Percentiles rank a stretch among this genome's conserved stretches.
These are phyloP conservation scores for Cliona cf. orientalis DNA, from an alignment of 37 sponge, comb jelly and placozoan species.

Conservation along the genomic window DNA sequence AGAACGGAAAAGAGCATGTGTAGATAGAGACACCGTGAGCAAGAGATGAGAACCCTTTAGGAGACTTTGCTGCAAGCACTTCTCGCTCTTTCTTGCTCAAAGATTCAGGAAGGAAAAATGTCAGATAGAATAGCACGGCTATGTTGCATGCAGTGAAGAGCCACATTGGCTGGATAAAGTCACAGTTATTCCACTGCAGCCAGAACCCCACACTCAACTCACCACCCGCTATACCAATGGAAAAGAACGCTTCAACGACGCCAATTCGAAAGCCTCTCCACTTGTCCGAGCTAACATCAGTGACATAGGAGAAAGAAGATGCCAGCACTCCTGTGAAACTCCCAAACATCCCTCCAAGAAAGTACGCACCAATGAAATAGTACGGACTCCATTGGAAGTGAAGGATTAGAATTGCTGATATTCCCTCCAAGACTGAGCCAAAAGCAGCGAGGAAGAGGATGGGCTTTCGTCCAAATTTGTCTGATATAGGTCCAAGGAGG, in stretches of 20 bases:
- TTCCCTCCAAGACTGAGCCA: background rate
- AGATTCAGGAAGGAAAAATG: conserved; percentile 54
- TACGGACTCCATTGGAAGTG: conserved; percentile 24
- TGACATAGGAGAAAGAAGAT: conserved; percentile 28
- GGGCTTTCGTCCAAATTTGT: conserved; percentile 48
- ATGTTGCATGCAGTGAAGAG: background rate
- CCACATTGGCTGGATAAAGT: conserved; percentile 25
- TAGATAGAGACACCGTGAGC: background rate
- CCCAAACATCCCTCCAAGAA: conserved; percentile 23
- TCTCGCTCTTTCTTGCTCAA: conserved; percentile 11
- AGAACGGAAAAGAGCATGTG: background rate
- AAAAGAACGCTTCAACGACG: conserved; percentile 2
- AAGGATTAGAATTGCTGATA: background rate
- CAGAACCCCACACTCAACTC: conserved; percentile 29
- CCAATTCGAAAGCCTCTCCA: conserved; percentile 48
- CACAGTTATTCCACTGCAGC: conserved; percentile 32
- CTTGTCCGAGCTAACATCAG: conserved; percentile 48
- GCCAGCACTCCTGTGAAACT: conserved; percentile 28
- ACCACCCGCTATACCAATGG: conserved; percentile 19
- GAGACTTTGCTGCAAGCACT: background rate
- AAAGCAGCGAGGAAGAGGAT: conserved; percentile 6
- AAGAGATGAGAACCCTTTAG: background rate
- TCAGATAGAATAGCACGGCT: conserved; percentile 12
- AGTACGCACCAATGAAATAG: background rate
- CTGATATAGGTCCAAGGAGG: conserved; percentile 40